These are phyloP conservation scores for Alligator sinensis DNA, from an alignment of 2,113 vertebrate genomes.

Conservation along the genomic window DNA sequence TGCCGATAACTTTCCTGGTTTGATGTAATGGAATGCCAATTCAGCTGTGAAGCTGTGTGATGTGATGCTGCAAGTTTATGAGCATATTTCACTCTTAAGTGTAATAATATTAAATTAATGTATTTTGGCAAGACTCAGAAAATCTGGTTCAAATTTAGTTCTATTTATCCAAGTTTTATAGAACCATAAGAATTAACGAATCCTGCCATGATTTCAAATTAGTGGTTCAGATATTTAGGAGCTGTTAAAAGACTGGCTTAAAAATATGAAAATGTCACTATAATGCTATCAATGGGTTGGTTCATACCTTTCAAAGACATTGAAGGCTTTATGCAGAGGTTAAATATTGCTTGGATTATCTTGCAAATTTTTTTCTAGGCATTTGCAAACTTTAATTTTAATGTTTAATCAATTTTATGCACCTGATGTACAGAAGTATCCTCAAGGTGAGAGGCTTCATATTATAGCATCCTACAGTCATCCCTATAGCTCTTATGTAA, in stretches of 20 bases:
- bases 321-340: constrained; percentile 30
- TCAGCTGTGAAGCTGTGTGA: constrained; percentile 71
- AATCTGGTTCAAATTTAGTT: constrained; percentile 77
- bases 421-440: not conserved
- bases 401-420: not conserved
- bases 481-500: not conserved
- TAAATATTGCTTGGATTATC: not conserved
- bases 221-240: constrained; percentile 73
- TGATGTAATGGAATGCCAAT: constrained; percentile 47
- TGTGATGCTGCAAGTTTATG: constrained; percentile 61
- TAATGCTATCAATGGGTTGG: constrained; percentile 54
- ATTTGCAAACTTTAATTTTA: not conserved
- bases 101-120: constrained; percentile 78
- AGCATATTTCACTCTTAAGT: constrained; percentile 78
- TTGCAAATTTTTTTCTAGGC: not conserved
- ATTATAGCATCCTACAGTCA: not conserved
- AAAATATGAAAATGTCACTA: constrained; percentile 62
- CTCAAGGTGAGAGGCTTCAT: not conserved
- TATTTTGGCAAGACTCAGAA: constrained; percentile 65
- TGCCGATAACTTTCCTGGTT: constrained; percentile 53
- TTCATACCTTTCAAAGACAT: not conserved
- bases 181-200: constrained; percentile 77
- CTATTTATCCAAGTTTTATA: constrained; percentile 69
- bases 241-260: constrained; percentile 67
- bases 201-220: constrained; percentile 73